Evolutionary conservation across 2,888 invertebrate species (phyloP).

Genomic region (Diarsia mendica): DNA sequence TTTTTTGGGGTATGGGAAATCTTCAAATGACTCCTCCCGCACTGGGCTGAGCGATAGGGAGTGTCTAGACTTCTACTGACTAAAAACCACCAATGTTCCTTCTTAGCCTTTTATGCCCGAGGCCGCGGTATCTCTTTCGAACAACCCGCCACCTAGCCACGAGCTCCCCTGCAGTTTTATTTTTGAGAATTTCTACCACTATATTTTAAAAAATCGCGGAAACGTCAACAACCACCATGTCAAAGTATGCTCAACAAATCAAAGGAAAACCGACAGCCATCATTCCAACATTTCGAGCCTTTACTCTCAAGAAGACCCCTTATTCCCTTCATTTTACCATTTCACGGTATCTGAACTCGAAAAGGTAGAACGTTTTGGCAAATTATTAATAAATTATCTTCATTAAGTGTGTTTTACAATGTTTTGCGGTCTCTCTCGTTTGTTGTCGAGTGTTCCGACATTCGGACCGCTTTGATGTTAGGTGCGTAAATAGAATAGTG

Average conservation of each 20-base stretch:
- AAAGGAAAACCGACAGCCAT: slow-evolving; percentile 33
- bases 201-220: not conserved
- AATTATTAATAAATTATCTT: slow-evolving; percentile 85
- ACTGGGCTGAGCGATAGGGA: too few relatives aligned
- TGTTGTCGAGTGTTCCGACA: slow-evolving; percentile 77
- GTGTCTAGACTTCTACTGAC: too few relatives aligned
- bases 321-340: slow-evolving; percentile 50
- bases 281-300: slow-evolving; percentile 43
- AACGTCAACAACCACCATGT: slow-evolving; percentile 36
- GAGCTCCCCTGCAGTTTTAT: too few relatives aligned
- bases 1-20: too few relatives aligned
- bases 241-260: slow-evolving; percentile 47
- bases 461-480: slow-evolving; percentile 77
- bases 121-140: too few relatives aligned
- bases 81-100: too few relatives aligned
- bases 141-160: too few relatives aligned
- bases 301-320: slow-evolving; percentile 53
- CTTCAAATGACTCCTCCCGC: too few relatives aligned
- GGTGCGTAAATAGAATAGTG: slow-evolving; percentile 65
- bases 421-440: slow-evolving; percentile 80
- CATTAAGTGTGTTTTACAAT: slow-evolving; percentile 82
- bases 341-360: slow-evolving; percentile 71
- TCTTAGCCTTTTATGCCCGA: too few relatives aligned
- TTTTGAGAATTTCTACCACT: not conserved
- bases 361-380: slow-evolving; percentile 73